Evolutionary conservation across 2,113 vertebrate genomes (phyloP), one percentile per base, ranked within the genome.

Genomic region (Silurus asotus): DNA sequence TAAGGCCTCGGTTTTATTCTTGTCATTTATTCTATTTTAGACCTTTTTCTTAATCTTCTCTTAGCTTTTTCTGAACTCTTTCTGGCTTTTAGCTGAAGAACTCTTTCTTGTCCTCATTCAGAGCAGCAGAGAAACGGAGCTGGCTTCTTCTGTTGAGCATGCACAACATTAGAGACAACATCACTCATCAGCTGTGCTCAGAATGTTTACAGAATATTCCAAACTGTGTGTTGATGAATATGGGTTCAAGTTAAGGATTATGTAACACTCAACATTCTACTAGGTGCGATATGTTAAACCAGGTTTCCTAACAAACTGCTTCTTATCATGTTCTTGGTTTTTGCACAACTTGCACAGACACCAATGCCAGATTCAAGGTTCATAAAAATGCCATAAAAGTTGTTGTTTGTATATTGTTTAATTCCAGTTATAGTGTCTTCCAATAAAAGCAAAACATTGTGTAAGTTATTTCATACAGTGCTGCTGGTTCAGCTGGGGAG

Each of bases 401-500:
- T 53, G 58, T 65, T 19, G n/a, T 17, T 67, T 37, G 58, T 56
- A 5, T 55, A 9, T n/a, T 53, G n/a, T 37, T 37, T 51, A 5
- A 62, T 62, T 37, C 14, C 83, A 77, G 69, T 70, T 17, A 14
- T 86, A 37, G 51, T 74, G 15, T 37, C 61, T n/a, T 45, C 48
- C 19, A 17, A 62, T 49, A 51, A 72, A 48, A 45, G 51, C 17
- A 76, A 55, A 23, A 51, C 23, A 61, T 72, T 85, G 61, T 61
- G 37, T 77, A 25, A 74, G 70, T 72, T 62, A 77, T 82, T 85
- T 61, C 51, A 67, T 79, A 51, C 48, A 20, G n/a, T 78, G 58
- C 20, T 88, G 64, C 79, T 48, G 15, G 23, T 81, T 88, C 76
- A 88, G 64, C 69, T 84, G 77, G 58, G 75, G 75, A 80, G 53